Conservation (phyloP, 1,140 invertebrate genomes). For the Acromyrmex heyeri region DNA sequence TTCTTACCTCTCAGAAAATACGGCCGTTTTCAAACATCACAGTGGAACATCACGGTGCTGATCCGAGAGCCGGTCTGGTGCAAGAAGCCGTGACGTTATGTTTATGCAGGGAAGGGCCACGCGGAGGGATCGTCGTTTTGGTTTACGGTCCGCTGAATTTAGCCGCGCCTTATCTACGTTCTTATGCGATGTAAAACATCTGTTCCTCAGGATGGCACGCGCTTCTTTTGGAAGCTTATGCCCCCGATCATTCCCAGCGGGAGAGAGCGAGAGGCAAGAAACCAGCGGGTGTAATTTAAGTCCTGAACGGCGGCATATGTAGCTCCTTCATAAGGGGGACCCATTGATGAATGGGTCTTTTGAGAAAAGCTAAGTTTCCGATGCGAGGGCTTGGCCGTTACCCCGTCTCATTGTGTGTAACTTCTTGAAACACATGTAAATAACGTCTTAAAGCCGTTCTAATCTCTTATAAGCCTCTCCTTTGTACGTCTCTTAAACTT, state of each 20-base stretch:
- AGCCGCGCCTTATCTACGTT: constrained; percentile 81
- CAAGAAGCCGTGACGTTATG: constrained; percentile 78
- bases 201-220: constrained; percentile 58
- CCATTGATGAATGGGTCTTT: constrained; percentile 51
- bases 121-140: constrained; percentile 78
- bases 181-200: constrained; percentile 68
- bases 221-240: constrained; percentile 53
- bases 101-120: constrained; percentile 66
- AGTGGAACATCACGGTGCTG: constrained; percentile 12
- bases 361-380: constrained; percentile 31
- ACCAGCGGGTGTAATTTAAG: constrained; percentile 44
- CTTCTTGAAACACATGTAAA: constrained; percentile 19
- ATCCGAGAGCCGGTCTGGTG: constrained; percentile 38
- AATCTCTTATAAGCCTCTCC: constrained; percentile 18
- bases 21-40: constrained; percentile 41
- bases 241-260: constrained; percentile 29
- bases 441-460: neutral
- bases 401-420: neutral
- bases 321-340: neutral
- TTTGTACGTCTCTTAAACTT: neutral
- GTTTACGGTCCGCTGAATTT: constrained; percentile 82
- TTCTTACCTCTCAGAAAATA: constrained; percentile 54
- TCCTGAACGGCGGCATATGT: constrained; percentile 24
- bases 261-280: neutral
- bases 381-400: constrained; percentile 1